Conservation (phyloP, 2,888 invertebrate genomes). For the Nebria salina region DNA sequence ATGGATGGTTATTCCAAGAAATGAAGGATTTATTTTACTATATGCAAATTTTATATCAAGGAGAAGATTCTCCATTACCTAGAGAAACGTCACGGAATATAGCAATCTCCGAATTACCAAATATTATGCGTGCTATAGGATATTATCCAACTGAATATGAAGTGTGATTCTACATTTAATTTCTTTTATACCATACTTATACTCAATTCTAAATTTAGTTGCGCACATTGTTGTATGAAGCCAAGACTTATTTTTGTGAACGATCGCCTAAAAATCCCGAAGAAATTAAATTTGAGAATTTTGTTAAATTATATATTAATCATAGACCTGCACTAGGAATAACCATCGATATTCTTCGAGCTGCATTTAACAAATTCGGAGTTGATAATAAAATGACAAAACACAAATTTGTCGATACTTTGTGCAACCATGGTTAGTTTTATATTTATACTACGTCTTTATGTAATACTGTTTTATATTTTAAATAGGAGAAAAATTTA, state of each 20-base stretch:
- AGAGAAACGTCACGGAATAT: conserved; percentile 71
- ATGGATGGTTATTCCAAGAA: conserved; percentile 77
- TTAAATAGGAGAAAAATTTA: conserved; percentile 54
- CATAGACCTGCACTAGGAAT: conserved; percentile 72
- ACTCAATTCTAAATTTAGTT: conserved; percentile 60
- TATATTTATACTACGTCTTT: conserved; percentile 2
- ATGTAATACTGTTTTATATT: conserved; percentile 16
- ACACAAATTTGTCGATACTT: conserved; percentile 52
- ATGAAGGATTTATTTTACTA: conserved; percentile 81
- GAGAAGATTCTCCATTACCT: conserved; percentile 72
- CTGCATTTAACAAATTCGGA: conserved; percentile 63
- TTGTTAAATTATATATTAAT: conserved; percentile 73
- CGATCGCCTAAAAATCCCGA: conserved; percentile 55
- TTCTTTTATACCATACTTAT: not conserved
- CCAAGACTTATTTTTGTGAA: conserved; percentile 62
- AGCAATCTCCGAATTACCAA: conserved; percentile 73
- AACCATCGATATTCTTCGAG: conserved; percentile 61
- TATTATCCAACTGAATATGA: conserved; percentile 80
- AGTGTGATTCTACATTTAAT: conserved; percentile 59
- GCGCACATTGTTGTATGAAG: conserved; percentile 70
- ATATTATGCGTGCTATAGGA: conserved; percentile 78
- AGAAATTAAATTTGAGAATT: conserved; percentile 73
- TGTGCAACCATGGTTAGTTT: conserved; percentile 52
- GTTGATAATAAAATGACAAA: conserved; percentile 48
- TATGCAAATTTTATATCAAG: conserved; percentile 78